phyloP scores from a whole-genome alignment of 2,113 vertebrate genomes.

The Neopipo cinnamomea region DNA sequence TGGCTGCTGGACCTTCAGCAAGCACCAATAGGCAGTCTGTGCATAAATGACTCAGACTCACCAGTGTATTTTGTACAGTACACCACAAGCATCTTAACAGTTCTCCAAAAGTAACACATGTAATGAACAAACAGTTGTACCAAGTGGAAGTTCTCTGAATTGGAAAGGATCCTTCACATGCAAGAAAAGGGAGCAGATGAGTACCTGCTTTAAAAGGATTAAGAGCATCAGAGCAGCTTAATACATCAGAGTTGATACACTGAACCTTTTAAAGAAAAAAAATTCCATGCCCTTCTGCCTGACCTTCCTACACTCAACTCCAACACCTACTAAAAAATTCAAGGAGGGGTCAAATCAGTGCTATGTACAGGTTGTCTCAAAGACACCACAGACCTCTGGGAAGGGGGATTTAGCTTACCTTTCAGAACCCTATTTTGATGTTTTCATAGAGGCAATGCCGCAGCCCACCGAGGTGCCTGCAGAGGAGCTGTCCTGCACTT shows the following conservation, averaged over 20 bases:
- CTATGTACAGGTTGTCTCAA: background rate
- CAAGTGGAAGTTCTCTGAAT: background rate
- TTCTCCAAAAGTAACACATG: background rate
- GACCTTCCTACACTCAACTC: background rate
- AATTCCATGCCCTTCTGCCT: background rate
- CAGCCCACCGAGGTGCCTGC: rapidly evolving
- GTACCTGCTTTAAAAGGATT: background rate
- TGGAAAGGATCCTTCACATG: background rate
- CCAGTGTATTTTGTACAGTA: background rate
- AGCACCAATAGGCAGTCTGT: background rate
- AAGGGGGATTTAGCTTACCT: background rate
- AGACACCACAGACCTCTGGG: background rate
- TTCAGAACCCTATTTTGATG: background rate
- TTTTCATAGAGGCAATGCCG: rapidly evolving
- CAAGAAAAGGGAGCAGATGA: background rate
- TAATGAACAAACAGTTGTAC: background rate
- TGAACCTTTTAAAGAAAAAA: background rate
- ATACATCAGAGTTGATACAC: background rate
- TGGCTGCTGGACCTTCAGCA: background rate
- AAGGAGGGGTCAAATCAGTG: background rate
- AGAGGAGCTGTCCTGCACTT: conserved; percentile 68
- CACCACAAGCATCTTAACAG: background rate
- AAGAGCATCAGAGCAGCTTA: background rate
- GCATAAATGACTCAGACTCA: background rate
- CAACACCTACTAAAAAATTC: background rate